Conservation (phyloP, 2,888 invertebrate species). For the Cheilosia soror region DNA sequence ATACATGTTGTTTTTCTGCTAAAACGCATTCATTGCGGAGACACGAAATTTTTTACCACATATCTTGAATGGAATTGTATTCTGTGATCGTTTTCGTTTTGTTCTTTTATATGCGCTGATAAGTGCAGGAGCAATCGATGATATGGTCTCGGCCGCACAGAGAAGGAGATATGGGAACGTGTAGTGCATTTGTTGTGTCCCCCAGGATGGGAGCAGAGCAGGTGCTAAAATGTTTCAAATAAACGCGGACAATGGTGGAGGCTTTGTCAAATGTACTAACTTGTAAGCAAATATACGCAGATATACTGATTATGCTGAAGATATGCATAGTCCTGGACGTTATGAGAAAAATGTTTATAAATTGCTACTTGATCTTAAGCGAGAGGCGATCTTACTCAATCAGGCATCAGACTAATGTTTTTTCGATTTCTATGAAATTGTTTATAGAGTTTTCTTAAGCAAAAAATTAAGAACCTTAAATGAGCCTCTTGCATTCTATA, state of each 20-base stretch:
- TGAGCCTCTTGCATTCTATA: no score
- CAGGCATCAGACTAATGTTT: not conserved
- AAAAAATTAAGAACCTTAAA: no score
- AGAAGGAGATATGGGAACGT: conserved; percentile 59
- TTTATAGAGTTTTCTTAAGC: no score
- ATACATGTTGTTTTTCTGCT: conserved; percentile 70
- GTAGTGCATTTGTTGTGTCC: conserved; percentile 69
- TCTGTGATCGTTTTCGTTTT: conserved; percentile 32
- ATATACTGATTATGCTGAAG: conserved; percentile 17
- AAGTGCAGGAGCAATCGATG: conserved; percentile 70
- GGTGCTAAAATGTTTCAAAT: conserved; percentile 66
- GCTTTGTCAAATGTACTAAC: conserved; percentile 30
- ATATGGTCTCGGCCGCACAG: conserved; percentile 34
- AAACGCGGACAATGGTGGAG: conserved; percentile 30
- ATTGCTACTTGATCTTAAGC: conserved; percentile 5
- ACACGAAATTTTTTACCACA: conserved; percentile 82
- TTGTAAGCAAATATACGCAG: conserved; percentile 32
- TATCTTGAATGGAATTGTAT: conserved; percentile 72
- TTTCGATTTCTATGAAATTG: not conserved
- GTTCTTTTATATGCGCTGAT: conserved; percentile 57
- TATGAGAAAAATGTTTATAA: conserved; percentile 40
- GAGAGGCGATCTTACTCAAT: conserved; percentile 1
- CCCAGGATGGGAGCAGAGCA: conserved; percentile 46
- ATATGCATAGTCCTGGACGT: not conserved
- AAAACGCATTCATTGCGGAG: conserved; percentile 80